phyloP scores from a whole-genome alignment of 2,113 vertebrate genomes.

The Pachycephala philippinensis region DNA sequence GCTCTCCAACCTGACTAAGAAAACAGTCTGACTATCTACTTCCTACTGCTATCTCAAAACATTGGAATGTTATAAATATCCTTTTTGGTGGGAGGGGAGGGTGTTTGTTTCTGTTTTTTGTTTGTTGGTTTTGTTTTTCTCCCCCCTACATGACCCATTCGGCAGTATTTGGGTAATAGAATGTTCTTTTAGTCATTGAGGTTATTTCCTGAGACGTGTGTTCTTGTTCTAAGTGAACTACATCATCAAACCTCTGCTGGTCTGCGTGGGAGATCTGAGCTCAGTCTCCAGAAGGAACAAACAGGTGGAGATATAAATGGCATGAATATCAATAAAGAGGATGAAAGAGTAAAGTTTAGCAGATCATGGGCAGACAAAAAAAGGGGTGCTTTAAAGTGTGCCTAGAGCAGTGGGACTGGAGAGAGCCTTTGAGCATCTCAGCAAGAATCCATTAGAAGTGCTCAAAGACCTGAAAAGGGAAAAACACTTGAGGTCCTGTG shows the following conservation, averaged over 20 bases:
- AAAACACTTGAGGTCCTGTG: not conserved
- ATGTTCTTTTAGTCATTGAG: not conserved
- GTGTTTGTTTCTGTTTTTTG: not conserved
- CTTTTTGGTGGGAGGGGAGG: fast-evolving
- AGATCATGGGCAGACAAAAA: not conserved
- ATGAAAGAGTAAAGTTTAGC: not conserved
- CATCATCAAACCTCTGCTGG: not conserved
- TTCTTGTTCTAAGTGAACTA: not conserved
- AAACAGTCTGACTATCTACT: not conserved
- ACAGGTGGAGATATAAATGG: not conserved
- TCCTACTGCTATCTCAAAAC: not conserved
- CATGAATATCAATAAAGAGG: not conserved
- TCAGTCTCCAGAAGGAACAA: not conserved
- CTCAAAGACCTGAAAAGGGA: not conserved
- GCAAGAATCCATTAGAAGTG: not conserved
- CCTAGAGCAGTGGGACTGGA: not conserved
- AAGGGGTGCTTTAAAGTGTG: not conserved
- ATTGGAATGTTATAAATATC: not conserved
- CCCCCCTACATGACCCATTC: not conserved
- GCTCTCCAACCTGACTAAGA: not conserved
- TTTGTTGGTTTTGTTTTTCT: not conserved
- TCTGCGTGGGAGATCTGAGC: not conserved
- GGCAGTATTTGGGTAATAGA: not conserved
- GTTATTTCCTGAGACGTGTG: not conserved
- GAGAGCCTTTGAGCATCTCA: not conserved